These are phyloP conservation scores for Coracopsis vasa DNA, from an alignment of 2,113 vertebrate genomes.

Conservation along the genomic window DNA sequence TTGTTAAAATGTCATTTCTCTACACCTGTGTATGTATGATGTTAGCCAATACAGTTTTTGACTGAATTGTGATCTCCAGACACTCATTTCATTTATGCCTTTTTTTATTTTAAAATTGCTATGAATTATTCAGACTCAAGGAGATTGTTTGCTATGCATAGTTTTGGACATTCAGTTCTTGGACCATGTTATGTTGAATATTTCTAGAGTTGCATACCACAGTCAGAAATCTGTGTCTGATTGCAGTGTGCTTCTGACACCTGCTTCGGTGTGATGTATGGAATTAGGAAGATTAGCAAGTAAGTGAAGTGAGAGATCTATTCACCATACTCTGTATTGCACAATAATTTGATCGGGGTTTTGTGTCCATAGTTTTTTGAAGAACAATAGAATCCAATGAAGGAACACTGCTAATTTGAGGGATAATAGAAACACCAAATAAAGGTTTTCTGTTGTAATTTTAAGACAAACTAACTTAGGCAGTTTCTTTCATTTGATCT, in stretches of 20 bases:
- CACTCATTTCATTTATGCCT: background rate
- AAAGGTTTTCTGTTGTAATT: background rate
- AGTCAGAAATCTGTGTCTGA: background rate
- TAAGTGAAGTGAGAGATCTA: background rate
- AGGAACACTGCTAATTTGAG: background rate
- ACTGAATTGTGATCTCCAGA: background rate
- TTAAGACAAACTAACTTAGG: background rate
- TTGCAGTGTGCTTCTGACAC: background rate
- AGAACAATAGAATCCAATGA: background rate
- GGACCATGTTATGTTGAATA: background rate
- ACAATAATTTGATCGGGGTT: background rate
- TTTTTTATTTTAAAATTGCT: background rate
- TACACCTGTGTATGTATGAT: background rate
- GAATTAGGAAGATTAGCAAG: background rate
- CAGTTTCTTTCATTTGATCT: background rate
- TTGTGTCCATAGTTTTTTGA: background rate
- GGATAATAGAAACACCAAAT: background rate
- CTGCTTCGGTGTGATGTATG: background rate
- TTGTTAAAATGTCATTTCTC: background rate
- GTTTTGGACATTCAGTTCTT: background rate
- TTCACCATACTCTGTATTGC: background rate
- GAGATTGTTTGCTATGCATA: background rate
- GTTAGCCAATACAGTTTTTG: background rate
- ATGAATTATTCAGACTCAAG: background rate
- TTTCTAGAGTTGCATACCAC: background rate